A percentile compares a stretch with the other conserved stretches of the same genome.
phyloP scores from a whole-genome alignment of 2,888 invertebrate species.

The Branchipolynoe longqiensis region DNA sequence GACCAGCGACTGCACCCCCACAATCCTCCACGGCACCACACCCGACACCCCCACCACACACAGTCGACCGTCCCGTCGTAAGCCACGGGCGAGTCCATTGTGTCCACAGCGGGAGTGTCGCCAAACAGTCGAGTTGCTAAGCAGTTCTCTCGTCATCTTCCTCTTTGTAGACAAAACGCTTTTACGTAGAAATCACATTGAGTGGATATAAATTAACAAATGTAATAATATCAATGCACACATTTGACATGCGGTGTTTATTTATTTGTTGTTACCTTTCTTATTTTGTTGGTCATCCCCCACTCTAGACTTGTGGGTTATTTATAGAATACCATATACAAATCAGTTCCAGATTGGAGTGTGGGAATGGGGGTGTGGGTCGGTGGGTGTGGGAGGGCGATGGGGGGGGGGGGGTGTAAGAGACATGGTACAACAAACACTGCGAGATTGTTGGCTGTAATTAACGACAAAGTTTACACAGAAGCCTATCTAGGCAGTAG shows the following conservation, averaged over 20 bases:
- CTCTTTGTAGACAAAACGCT: conserved; percentile 12
- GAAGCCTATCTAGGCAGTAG: conserved; percentile 45
- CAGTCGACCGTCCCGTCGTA: not conserved
- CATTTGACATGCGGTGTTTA: conserved; percentile 48
- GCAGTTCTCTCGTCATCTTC: conserved; percentile 39
- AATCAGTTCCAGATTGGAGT: conserved; percentile 41
- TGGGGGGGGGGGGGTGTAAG: too few relatives aligned
- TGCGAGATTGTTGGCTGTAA: conserved; percentile 30
- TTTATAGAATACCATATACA: conserved; percentile 37
- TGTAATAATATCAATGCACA: conserved; percentile 54
- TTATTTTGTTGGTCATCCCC: too few relatives aligned
- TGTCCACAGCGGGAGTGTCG: not conserved
- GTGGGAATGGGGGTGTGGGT: too few relatives aligned
- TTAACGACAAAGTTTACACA: conserved; percentile 11
- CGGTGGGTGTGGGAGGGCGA: too few relatives aligned
- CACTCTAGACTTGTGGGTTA: conserved; percentile 34
- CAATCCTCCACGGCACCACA: conserved; percentile 35
- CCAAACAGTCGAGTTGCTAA: conserved; percentile 42
- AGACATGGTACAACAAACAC: conserved; percentile 43
- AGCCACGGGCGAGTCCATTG: conserved; percentile 4
- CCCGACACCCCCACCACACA: conserved; percentile 30
- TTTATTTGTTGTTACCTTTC: too few relatives aligned
- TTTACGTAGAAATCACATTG: conserved; percentile 35
- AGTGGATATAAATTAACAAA: conserved; percentile 55
- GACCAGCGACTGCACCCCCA: conserved; percentile 7